Percentiles rank a stretch among this genome's conserved stretches.
phyloP scores from a whole-genome alignment of 2,888 invertebrate genomes.

The Chorisops tibialis region DNA sequence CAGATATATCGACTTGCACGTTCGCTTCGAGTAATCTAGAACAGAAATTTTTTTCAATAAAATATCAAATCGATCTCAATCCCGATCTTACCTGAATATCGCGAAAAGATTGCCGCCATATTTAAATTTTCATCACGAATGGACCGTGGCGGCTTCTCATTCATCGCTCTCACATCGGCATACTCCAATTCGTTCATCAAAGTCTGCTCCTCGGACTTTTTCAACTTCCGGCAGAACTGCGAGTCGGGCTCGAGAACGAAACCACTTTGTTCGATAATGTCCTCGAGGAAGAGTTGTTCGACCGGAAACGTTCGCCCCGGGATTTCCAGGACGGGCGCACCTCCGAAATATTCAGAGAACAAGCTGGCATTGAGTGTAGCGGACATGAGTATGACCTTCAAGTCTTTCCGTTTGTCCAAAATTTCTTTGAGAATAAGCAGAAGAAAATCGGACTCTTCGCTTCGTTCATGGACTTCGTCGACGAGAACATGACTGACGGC shows the following conservation, averaged over 20 bases:
- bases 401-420: conserved; percentile 65
- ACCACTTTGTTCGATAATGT: conserved; percentile 65
- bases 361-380: conserved; percentile 84
- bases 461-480: conserved; percentile 92
- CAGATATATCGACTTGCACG: conserved; percentile 70
- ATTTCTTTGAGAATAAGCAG: conserved; percentile 77
- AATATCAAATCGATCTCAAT: neutral
- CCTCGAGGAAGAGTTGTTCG: conserved; percentile 75
- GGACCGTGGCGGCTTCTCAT: conserved; percentile 58
- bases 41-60: neutral
- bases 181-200: conserved; percentile 64
- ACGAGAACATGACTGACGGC: conserved; percentile 80
- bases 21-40: conserved; percentile 57
- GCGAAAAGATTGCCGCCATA: conserved; percentile 62
- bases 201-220: conserved; percentile 58
- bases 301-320: conserved; percentile 85
- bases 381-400: conserved; percentile 88
- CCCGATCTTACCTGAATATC: conserved; percentile 58
- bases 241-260: conserved; percentile 63
- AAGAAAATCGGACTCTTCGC: conserved; percentile 86
- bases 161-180: conserved; percentile 58
- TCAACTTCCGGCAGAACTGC: conserved; percentile 58
- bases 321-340: conserved; percentile 74
- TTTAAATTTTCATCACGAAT: conserved; percentile 70
- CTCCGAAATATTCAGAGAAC: conserved; percentile 78